phyloP scores from a whole-genome alignment of 2,113 vertebrate species.

The Pseudois nayaur region DNA sequence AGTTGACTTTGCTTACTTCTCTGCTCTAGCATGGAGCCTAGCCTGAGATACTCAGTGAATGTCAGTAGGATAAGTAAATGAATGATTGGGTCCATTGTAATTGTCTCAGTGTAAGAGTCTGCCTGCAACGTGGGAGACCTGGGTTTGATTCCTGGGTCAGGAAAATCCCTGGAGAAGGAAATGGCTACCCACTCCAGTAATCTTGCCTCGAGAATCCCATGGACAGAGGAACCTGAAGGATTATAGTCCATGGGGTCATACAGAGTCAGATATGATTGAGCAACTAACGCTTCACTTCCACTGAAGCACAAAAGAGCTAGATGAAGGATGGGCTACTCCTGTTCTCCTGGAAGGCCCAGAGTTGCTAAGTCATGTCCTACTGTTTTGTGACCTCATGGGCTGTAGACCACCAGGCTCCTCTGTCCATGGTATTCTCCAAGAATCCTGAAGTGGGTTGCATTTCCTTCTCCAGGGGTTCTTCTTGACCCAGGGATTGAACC shows the following conservation, averaged over 20 bases:
- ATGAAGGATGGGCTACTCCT: background rate
- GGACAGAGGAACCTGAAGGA: background rate
- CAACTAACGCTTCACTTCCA: fast-evolving
- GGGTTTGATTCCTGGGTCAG: fast-evolving
- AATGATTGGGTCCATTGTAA: background rate
- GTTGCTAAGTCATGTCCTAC: background rate
- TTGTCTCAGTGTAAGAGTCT: fast-evolving
- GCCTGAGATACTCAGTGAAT: background rate
- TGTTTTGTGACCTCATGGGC: background rate
- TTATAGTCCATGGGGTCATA: background rate
- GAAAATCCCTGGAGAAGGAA: background rate
- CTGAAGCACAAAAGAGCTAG: background rate
- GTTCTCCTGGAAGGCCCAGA: background rate
- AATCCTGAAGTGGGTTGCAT: background rate
- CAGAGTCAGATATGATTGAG: background rate
- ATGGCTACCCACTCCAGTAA: background rate
- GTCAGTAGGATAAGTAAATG: background rate
- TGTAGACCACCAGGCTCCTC: background rate
- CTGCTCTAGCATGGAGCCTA: background rate
- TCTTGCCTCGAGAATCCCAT: background rate
- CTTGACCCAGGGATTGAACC: background rate
- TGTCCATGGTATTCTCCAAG: background rate
- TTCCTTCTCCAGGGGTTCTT: background rate
- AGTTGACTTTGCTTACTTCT: background rate
- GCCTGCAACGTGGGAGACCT: background rate